These are phyloP conservation scores for Chaetophractus vellerosus DNA, from an alignment of 2,797 vertebrate genomes.

Conservation along the genomic window DNA sequence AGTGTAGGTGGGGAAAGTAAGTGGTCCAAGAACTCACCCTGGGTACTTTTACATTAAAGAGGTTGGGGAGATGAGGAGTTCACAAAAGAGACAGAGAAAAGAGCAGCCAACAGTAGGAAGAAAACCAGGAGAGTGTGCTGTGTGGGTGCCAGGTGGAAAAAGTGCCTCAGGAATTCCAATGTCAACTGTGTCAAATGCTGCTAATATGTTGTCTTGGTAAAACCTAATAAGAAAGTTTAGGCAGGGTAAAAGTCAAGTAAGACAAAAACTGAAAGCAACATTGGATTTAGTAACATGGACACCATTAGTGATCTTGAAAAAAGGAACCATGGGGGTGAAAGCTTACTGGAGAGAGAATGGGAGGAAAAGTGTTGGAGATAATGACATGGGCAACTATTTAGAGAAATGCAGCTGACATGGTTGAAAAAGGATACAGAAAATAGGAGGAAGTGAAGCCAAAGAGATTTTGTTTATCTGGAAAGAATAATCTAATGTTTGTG, in stretches of 20 bases:
- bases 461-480: background rate
- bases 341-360: background rate
- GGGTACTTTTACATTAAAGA: background rate
- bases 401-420: background rate
- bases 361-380: background rate
- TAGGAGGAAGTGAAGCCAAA: background rate
- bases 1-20: background rate
- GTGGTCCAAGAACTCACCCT: background rate
- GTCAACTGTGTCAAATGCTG: background rate
- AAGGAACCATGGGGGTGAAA: background rate
- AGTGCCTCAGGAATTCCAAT: accelerated
- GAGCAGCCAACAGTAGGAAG: background rate
- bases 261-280: background rate
- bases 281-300: background rate
- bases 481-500: background rate
- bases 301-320: background rate
- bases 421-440: background rate
- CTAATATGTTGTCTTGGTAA: too few relatives aligned
- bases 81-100: background rate
- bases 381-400: too few relatives aligned
- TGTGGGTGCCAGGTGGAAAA: background rate
- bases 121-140: background rate
- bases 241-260: background rate
- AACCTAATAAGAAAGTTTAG: too few relatives aligned
- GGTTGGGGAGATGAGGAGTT: background rate